Evolutionary conservation across 2,113 vertebrate genomes (phyloP).

Genomic region (Carassius auratus): DNA sequence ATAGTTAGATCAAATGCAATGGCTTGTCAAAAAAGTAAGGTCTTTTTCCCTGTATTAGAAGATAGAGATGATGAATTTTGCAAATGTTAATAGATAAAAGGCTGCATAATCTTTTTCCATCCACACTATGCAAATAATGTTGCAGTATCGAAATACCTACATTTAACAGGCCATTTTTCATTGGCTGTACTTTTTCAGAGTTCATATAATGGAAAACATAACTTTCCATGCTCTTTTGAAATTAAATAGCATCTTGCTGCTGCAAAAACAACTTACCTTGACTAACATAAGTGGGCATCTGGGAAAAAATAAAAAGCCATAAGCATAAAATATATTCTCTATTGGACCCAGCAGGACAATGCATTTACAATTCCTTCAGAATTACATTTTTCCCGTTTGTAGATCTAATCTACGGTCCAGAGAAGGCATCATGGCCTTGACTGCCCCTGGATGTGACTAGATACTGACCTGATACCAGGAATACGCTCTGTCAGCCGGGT

Average conservation of each 20-base stretch:
- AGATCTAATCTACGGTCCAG: not conserved
- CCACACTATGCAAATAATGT: not conserved
- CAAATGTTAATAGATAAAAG: not conserved
- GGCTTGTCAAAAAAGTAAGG: not conserved
- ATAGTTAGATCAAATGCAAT: not conserved
- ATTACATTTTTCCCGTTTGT: not conserved
- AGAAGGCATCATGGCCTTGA: not conserved
- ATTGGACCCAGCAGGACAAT: not conserved
- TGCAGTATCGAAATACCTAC: not conserved
- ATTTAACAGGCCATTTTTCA: not conserved
- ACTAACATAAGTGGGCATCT: not conserved
- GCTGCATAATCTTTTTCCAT: not conserved
- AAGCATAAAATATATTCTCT: not conserved
- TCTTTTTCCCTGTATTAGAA: not conserved
- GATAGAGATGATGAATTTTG: not conserved
- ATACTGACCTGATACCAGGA: constrained; percentile 89
- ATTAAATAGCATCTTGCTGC: not conserved
- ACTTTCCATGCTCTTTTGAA: not conserved
- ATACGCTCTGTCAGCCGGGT: constrained; percentile 87
- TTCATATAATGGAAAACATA: not conserved
- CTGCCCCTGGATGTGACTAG: not conserved
- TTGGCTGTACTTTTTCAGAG: not conserved
- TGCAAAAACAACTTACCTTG: not conserved
- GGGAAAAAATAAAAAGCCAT: not conserved
- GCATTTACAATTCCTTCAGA: not conserved